Conservation (phyloP, 2,888 invertebrate species). For the Tetropium fuscum region DNA sequence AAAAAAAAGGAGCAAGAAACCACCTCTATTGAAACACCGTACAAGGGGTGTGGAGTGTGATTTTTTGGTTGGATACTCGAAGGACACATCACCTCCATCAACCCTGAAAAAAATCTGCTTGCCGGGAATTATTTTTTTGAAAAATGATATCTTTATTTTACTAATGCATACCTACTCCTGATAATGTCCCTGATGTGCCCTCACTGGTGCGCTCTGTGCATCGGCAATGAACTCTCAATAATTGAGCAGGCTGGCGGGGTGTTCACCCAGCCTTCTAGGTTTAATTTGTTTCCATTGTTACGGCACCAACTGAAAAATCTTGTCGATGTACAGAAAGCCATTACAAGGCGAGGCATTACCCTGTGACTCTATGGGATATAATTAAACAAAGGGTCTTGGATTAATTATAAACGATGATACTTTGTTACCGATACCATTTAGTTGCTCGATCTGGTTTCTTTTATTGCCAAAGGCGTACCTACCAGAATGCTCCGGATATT, state of each 20-base stretch:
- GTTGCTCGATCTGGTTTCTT: conserved; percentile 8
- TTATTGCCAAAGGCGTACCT: conserved; percentile 12
- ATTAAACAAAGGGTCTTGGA: conserved; percentile 19
- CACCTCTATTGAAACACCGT: too few species aligned
- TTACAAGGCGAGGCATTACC: background rate
- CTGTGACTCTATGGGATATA: conserved; percentile 6
- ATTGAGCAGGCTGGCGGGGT: conserved; percentile 15
- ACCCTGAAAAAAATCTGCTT: too few species aligned
- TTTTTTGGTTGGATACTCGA: too few species aligned
- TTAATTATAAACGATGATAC: conserved; percentile 28
- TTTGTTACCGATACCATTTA: conserved; percentile 20
- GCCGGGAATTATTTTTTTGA: too few species aligned
- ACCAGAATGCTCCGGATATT: too few species aligned
- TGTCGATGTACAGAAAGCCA: conserved; percentile 8
- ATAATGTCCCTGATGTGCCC: too few species aligned
- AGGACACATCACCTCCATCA: too few species aligned
- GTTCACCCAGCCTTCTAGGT: conserved; percentile 3
- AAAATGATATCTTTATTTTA: too few species aligned
- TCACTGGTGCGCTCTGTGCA: background rate
- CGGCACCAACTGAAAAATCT: conserved; percentile 11
- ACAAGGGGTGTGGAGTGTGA: too few species aligned
- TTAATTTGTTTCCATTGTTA: conserved; percentile 22
- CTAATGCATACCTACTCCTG: too few species aligned
- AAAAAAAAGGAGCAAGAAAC: too few species aligned
- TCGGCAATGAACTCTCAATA: conserved; percentile 5